phyloP scores from a whole-genome alignment of 2,113 vertebrate species.

The Emydura subglobosa region DNA sequence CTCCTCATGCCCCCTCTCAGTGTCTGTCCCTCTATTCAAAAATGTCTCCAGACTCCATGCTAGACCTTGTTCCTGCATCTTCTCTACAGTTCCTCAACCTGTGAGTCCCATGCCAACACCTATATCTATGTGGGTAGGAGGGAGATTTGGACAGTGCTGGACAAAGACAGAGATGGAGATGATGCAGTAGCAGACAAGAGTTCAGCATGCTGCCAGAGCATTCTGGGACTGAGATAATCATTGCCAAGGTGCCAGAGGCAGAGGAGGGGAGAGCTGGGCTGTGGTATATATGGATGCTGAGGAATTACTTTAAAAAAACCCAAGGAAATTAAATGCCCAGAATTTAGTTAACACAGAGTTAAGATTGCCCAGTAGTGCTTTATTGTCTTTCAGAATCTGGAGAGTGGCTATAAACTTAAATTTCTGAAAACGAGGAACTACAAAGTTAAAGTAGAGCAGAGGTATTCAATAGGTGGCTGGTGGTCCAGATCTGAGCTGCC shows the following conservation, averaged over 20 bases:
- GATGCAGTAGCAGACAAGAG: not conserved
- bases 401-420: not conserved
- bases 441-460: not conserved
- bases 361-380: conserved; percentile 1
- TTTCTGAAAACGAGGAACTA: conserved; percentile 38
- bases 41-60: not conserved
- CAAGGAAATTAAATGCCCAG: not conserved
- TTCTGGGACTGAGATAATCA: not conserved
- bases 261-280: not conserved
- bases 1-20: not conserved
- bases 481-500: no score
- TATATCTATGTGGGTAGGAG: not conserved
- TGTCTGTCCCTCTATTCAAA: not conserved
- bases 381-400: not conserved
- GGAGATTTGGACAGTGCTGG: not conserved
- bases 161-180: not conserved
- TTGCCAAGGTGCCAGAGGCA: not conserved
- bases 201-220: not conserved
- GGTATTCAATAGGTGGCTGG: no score
- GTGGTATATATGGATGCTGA: fast-evolving
- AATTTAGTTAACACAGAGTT: not conserved
- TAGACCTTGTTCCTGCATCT: not conserved
- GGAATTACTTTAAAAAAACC: not conserved
- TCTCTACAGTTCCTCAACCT: not conserved
- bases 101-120: not conserved